Base-by-base conservation (phyloP, 2,888 invertebrate genomes). In the Tubulanus polymorphus region DNA sequence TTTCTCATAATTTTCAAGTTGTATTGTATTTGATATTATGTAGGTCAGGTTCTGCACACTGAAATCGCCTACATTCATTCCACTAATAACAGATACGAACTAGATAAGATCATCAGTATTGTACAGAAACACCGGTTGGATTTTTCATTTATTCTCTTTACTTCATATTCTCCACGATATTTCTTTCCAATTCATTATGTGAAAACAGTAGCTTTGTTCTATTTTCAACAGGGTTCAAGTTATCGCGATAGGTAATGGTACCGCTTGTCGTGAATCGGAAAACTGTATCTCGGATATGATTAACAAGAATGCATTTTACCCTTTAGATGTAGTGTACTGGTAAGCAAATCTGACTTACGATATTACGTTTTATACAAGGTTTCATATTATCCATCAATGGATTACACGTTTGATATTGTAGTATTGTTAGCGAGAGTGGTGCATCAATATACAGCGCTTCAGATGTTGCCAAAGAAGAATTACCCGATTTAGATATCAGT, bases 391-490 rank as follows among this genome's bases (percentile, higher is more conserved):
- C 10, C 18, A 25, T 15, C 25, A 10, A 6, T 30, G 23, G 35
- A 37, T 59, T 29, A 41, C 8, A 10, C 20, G 28, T 28, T 26
- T 56, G 57, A 29, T 23, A 35, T 25, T 25, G 58, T 65, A 87
- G 91, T 48, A 91, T 94, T 63, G 90, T 94, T 0, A 89, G 88
- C 52, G 95, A 95, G 79, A 86, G 88, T 71, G 95, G 95, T 0
- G 92, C 93, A 0, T 94, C 93, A 1, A 88, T 93, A 68, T 95
- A 95, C 78, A 93, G 93, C 12, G 88, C 92, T 56, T 88, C 92
- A 63, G 83, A 86, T 47, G 87, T 89, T 74, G 95, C 93, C 0
- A 85, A 86, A 64, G 74, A 85, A 78, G 95, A 95, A 79, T 88
- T 94, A 73, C 89, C 91, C 0, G 80, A 86, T 51, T 82, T 93